These are phyloP conservation scores for Mus minutoides DNA, from an alignment of 2,797 vertebrate species.

Conservation along the genomic window DNA sequence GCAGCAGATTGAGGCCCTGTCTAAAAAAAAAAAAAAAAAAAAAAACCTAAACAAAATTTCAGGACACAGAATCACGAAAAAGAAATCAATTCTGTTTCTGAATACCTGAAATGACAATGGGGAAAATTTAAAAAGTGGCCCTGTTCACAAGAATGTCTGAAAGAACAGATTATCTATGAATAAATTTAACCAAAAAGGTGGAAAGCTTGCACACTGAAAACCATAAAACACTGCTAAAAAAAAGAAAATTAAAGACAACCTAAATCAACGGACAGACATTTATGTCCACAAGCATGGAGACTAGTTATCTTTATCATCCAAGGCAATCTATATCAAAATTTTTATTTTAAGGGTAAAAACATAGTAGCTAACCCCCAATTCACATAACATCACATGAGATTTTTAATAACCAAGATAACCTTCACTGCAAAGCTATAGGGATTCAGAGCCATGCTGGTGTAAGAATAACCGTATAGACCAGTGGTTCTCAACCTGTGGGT, in stretches of 20 bases:
- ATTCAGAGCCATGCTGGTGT: neutral
- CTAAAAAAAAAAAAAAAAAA: neutral
- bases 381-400: neutral
- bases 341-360: neutral
- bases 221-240: neutral
- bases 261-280: neutral
- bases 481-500: neutral
- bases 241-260: neutral
- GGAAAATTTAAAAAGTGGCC: neutral
- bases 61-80: neutral
- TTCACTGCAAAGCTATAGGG: neutral
- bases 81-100: slow-evolving; percentile 17
- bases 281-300: neutral
- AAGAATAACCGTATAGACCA: neutral
- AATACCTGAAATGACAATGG: neutral
- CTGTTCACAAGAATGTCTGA: neutral
- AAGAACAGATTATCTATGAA: slow-evolving; percentile 26
- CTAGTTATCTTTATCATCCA: neutral
- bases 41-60: neutral
- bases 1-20: neutral
- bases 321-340: neutral
- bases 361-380: neutral
- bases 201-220: neutral
- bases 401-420: neutral
- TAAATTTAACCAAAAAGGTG: slow-evolving; percentile 10